Conservation (phyloP, 2,113 vertebrate genomes). For the Salvator merianae region DNA sequence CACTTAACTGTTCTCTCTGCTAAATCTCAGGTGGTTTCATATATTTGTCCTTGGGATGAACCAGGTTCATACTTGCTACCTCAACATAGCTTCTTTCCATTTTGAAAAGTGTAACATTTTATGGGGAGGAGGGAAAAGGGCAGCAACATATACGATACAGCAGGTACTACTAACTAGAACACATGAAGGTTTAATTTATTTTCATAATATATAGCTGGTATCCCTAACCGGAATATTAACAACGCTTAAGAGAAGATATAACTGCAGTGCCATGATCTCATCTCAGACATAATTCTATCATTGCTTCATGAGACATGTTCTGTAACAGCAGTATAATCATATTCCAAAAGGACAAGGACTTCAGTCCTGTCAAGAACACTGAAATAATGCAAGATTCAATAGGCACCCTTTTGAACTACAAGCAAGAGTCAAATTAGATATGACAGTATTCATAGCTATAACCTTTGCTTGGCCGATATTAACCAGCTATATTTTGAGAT, state of each 20-base stretch:
- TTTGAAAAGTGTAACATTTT: background rate
- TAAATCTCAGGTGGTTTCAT: background rate
- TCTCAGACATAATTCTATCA: background rate
- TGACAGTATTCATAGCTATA: background rate
- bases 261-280: background rate
- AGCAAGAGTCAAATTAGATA: background rate
- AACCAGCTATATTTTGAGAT: too few relatives aligned
- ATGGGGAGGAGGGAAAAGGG: background rate
- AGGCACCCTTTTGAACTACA: background rate
- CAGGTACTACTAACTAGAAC: background rate
- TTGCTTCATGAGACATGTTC: background rate
- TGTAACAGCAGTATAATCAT: background rate
- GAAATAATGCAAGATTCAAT: background rate
- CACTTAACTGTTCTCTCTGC: background rate
- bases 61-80: background rate
- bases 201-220: background rate
- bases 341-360: background rate
- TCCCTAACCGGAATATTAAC: background rate
- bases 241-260: background rate
- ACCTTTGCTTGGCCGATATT: background rate
- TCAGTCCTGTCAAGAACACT: background rate
- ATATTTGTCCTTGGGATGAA: background rate
- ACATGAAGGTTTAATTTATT: background rate
- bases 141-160: background rate
- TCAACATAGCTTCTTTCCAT: background rate